Percentiles rank a stretch among this genome's conserved stretches.
Evolutionary conservation across 2,797 vertebrate species (phyloP).

Genomic region (Takifugu rubripes): DNA sequence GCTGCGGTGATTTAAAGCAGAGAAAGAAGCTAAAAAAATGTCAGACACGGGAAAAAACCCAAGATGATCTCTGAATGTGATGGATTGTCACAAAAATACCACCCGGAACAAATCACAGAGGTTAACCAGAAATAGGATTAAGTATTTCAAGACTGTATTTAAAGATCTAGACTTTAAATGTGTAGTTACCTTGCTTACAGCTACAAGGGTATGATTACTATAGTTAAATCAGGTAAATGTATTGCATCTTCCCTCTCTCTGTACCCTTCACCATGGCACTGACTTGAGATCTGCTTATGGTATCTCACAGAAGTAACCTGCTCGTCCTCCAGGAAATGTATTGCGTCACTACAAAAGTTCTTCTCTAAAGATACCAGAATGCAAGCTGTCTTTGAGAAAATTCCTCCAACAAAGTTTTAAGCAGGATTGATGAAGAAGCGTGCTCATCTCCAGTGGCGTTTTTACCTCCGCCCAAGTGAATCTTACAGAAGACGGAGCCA

Average conservation of each 20-base stretch:
- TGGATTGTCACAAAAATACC: background rate
- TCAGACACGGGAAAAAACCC: background rate
- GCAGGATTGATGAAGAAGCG: slow-evolving; percentile 7
- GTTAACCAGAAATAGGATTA: background rate
- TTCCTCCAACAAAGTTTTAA: slow-evolving; percentile 29
- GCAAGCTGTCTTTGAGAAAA: slow-evolving; percentile 20
- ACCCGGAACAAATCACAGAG: background rate
- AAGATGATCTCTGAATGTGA: background rate
- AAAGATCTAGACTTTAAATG: background rate
- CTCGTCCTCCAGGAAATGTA: background rate
- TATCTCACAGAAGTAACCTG: background rate
- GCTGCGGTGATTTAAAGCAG: slow-evolving; percentile 1
- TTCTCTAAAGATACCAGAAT: slow-evolving; percentile 29
- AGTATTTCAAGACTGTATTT: background rate
- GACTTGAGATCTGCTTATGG: background rate
- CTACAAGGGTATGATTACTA: too few species aligned
- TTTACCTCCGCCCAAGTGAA: slow-evolving; percentile 97
- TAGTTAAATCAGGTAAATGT: too few species aligned
- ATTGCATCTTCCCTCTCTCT: too few species aligned
- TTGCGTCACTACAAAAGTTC: background rate
- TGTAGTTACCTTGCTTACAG: background rate
- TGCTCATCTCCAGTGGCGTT: background rate
- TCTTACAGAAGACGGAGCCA: slow-evolving; percentile 91
- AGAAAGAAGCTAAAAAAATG: slow-evolving; percentile 11
- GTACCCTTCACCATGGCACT: too few species aligned